These are phyloP conservation scores for Micronisus gabar DNA, from an alignment of 2,113 vertebrate genomes.

Conservation along the genomic window DNA sequence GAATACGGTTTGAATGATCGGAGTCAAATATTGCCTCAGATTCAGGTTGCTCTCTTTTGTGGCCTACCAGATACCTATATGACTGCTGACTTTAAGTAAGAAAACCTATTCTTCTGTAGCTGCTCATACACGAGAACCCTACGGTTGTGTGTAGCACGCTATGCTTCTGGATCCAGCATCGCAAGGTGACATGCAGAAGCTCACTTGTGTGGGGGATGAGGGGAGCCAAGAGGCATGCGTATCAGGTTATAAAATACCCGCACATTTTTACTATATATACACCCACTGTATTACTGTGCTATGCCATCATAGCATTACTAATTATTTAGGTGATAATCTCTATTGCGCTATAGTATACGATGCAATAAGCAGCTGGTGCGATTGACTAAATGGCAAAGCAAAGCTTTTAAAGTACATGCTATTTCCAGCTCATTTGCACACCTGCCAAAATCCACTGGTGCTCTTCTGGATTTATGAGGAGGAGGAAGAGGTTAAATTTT, in stretches of 20 bases:
- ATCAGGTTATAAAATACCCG: conserved; percentile 30
- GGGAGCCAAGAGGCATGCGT: neutral
- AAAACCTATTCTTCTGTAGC: neutral
- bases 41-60: neutral
- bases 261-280: conserved; percentile 39
- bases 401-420: conserved; percentile 20
- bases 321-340: conserved; percentile 51
- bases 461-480: neutral
- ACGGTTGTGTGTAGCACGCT: neutral
- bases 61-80: neutral
- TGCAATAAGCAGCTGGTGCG: conserved; percentile 11
- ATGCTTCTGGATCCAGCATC: neutral
- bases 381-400: conserved; percentile 43
- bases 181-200: neutral
- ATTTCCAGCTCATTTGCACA: conserved; percentile 47
- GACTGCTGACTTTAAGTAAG: neutral
- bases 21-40: neutral
- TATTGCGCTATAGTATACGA: neutral
- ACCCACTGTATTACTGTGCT: neutral
- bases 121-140: neutral
- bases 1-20: fast-evolving
- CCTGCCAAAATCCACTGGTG: neutral
- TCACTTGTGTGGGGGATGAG: neutral
- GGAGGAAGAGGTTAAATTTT: neutral
- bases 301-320: conserved; percentile 9